Conservation (phyloP, 2,888 invertebrate species). For the Drosophila rellima region DNA sequence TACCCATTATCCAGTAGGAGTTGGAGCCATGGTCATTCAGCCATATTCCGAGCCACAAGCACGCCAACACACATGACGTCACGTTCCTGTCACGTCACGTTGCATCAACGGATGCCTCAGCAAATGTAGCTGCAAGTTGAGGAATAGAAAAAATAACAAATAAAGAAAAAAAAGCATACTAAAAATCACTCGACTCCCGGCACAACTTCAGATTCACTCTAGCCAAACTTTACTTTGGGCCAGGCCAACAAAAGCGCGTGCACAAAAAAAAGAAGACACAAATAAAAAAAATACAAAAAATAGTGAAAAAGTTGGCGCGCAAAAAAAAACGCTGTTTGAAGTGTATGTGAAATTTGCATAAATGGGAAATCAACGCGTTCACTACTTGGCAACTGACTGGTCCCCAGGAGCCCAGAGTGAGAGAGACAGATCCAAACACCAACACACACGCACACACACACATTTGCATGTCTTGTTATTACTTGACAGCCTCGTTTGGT, state of each 20-base stretch:
- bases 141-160: slow-evolving; percentile 3
- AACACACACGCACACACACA: slow-evolving; percentile 18
- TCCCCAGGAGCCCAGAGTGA: slow-evolving; percentile 24
- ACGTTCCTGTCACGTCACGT: slow-evolving; percentile 72
- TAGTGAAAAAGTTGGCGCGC: slow-evolving; percentile 24
- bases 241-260: slow-evolving; percentile 49
- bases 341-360: slow-evolving; percentile 78
- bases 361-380: slow-evolving; percentile 80
- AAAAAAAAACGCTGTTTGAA: slow-evolving; percentile 64
- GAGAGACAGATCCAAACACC: slow-evolving; percentile 18
- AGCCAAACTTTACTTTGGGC: slow-evolving; percentile 66
- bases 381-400: slow-evolving; percentile 62
- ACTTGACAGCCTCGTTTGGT: slow-evolving; percentile 51
- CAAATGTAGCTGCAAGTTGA: slow-evolving; percentile 18
- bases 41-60: slow-evolving; percentile 59
- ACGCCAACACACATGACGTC: slow-evolving; percentile 72
- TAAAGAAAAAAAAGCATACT: slow-evolving; percentile 12
- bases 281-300: slow-evolving; percentile 9
- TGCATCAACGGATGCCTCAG: slow-evolving; percentile 52
- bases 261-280: slow-evolving; percentile 24
- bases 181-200: slow-evolving; percentile 53
- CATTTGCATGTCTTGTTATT: slow-evolving; percentile 70
- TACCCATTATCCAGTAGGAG: slow-evolving; percentile 2
- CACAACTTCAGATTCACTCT: slow-evolving; percentile 68
- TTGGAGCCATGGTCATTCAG: slow-evolving; percentile 14